Percentiles rank a stretch among this genome's conserved stretches.
Evolutionary conservation across 2,113 vertebrate genomes (phyloP).

Genomic region (Aythya baeri): DNA sequence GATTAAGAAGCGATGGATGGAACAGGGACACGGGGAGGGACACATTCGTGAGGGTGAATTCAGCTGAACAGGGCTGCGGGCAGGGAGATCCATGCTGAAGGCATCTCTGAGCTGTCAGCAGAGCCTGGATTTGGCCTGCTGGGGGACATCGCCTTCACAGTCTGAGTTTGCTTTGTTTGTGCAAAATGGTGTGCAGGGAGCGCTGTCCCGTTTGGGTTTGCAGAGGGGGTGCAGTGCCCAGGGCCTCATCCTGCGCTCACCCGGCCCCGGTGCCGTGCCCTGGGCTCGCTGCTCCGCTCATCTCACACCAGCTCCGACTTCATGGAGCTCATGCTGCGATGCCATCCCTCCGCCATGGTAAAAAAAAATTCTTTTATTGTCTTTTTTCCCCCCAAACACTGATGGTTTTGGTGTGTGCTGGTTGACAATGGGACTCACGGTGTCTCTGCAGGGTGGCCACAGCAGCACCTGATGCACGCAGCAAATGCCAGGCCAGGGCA

Average conservation of each 20-base stretch:
- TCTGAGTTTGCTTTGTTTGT: not conserved
- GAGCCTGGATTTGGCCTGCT: not conserved
- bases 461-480: fast-evolving
- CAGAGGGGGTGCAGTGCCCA: not conserved
- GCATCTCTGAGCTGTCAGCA: not conserved
- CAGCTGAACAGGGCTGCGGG: not conserved
- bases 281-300: not conserved
- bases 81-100: no score
- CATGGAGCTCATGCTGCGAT: fast-evolving
- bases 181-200: not conserved
- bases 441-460: not conserved
- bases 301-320: fast-evolving
- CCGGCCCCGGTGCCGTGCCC: fast-evolving
- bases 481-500: not conserved
- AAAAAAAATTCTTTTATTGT: not conserved
- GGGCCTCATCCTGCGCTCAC: not conserved
- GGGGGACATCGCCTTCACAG: not conserved
- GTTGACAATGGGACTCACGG: fast-evolving
- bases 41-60: not conserved
- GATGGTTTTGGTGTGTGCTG: not conserved
- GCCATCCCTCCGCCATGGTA: fast-evolving
- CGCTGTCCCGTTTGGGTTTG: not conserved
- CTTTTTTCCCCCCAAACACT: fast-evolving
- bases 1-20: not conserved
- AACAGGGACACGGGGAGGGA: not conserved